Conservation (phyloP, 1,140 invertebrate species). For the Oppia nitens region DNA sequence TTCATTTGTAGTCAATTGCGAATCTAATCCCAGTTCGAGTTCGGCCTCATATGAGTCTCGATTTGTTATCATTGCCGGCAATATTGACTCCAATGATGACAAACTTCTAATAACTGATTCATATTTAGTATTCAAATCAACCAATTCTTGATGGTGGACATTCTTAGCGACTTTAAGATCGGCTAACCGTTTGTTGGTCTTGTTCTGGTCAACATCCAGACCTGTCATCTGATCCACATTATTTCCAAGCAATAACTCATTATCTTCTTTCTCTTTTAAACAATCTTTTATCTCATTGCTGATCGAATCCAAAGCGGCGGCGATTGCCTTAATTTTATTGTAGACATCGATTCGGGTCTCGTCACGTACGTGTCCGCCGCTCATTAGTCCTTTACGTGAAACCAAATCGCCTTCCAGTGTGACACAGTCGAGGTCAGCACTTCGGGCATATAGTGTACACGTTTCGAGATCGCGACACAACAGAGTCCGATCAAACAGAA, state of each 20-base stretch:
- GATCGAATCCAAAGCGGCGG: constrained; percentile 54
- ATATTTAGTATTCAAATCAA: constrained; percentile 68
- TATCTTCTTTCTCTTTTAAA: constrained; percentile 56
- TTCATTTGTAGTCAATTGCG: constrained; percentile 35
- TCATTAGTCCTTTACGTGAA: constrained; percentile 82
- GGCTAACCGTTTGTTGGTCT: constrained; percentile 86
- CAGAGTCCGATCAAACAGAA: constrained; percentile 92
- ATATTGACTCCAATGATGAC: constrained; percentile 69
- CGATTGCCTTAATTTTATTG: constrained; percentile 69
- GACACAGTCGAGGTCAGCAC: constrained; percentile 88
- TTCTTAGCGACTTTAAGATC: constrained; percentile 88
- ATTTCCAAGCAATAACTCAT: constrained; percentile 68
- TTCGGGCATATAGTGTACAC: constrained; percentile 80
- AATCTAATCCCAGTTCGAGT: constrained; percentile 52
- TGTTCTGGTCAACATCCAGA: constrained; percentile 89
- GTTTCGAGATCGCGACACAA: constrained; percentile 92
- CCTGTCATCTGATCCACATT: constrained; percentile 90
- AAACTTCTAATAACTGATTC: constrained; percentile 79
- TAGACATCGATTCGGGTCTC: constrained; percentile 88
- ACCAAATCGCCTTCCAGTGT: constrained; percentile 76
- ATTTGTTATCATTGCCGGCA: constrained; percentile 87
- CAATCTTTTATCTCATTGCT: constrained; percentile 60
- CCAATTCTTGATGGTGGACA: constrained; percentile 81
- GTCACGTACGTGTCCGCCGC: constrained; percentile 95
- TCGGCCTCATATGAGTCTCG: constrained; percentile 77